Evolutionary conservation across 2,797 vertebrate genomes (phyloP).

Genomic region (Threskiornis aethiopicus): DNA sequence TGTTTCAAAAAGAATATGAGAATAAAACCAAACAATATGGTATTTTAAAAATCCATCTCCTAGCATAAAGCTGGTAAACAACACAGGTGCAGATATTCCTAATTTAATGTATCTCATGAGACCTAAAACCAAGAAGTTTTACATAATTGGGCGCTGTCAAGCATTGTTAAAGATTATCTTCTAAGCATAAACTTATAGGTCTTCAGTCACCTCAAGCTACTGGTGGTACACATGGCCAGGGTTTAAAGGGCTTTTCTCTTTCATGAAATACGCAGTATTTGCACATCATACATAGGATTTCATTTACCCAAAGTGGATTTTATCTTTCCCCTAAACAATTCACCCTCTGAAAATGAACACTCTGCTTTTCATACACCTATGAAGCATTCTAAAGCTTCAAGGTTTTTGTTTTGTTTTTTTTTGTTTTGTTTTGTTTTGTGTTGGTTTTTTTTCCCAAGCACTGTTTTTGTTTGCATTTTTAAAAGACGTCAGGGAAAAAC

Average conservation of each 20-base stretch:
- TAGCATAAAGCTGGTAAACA: neutral
- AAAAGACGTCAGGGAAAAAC: neutral
- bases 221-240: fast-evolving
- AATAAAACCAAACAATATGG: neutral
- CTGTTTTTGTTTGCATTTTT: neutral
- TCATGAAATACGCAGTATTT: neutral
- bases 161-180: neutral
- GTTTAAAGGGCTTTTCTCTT: neutral
- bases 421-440: no score
- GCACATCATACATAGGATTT: neutral
- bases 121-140: neutral
- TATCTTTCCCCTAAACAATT: neutral
- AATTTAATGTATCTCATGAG: neutral
- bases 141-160: neutral
- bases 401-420: neutral
- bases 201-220: neutral
- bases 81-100: neutral
- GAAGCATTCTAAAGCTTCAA: neutral
- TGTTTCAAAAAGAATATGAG: neutral
- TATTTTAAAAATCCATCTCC: neutral
- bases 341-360: neutral
- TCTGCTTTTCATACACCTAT: neutral
- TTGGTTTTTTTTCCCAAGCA: fast-evolving
- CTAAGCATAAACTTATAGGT: neutral
- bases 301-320: neutral